Evolutionary conservation across 2,888 invertebrate species (phyloP).

Genomic region (Meta bourneti): DNA sequence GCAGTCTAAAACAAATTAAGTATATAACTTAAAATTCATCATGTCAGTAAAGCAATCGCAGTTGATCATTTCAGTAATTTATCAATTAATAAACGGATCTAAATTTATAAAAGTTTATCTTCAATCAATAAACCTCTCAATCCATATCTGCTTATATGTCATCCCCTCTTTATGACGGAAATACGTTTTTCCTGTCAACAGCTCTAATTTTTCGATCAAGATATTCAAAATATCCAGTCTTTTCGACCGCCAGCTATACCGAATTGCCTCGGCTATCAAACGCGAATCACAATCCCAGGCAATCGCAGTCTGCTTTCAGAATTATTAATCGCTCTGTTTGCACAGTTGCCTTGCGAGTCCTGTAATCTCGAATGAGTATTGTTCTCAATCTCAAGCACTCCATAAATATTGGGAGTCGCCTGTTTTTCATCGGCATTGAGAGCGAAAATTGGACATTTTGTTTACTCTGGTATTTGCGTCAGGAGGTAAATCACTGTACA

Average conservation of each 20-base stretch:
- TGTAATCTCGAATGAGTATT: slow-evolving; percentile 11
- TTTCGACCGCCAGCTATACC: not conserved
- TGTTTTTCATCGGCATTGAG: not conserved
- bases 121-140: too few relatives aligned
- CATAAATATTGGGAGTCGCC: not conserved
- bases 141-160: not conserved
- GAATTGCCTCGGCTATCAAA: not conserved
- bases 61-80: too few relatives aligned
- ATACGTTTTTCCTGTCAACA: not conserved
- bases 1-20: too few relatives aligned
- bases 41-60: too few relatives aligned
- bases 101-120: too few relatives aligned
- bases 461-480: slow-evolving; percentile 5
- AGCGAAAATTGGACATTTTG: not conserved
- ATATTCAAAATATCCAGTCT: not conserved
- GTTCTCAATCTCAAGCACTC: not conserved
- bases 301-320: not conserved
- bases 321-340: not conserved
- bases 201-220: not conserved
- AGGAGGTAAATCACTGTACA: not conserved
- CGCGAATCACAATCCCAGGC: not conserved
- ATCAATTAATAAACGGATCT: too few relatives aligned
- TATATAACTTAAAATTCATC: too few relatives aligned
- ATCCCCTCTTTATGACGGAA: not conserved
- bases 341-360: slow-evolving; percentile 9